phyloP scores from a whole-genome alignment of 1,140 invertebrate genomes.

The Drosophila nannoptera region DNA sequence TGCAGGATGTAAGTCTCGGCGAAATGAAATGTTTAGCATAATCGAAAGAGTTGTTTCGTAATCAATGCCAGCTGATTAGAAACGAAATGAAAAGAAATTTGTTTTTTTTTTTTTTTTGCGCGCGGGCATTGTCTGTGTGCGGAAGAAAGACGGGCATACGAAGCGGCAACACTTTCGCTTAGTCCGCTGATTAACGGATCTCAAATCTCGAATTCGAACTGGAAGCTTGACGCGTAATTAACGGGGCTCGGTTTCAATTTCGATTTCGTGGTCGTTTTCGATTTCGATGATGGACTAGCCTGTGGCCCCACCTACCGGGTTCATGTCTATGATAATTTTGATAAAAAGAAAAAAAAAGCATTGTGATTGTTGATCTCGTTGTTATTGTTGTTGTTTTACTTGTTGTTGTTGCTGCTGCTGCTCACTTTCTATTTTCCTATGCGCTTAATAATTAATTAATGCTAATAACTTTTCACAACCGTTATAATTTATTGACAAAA shows the following conservation, averaged over 20 bases:
- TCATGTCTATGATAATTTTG: slow-evolving; percentile 61
- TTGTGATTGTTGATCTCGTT: background rate
- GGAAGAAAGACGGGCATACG: background rate
- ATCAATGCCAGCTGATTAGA: slow-evolving; percentile 36
- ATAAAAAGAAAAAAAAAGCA: slow-evolving; percentile 18
- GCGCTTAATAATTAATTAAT: slow-evolving; percentile 76
- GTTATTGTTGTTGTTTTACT: slow-evolving; percentile 8
- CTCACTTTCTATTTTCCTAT: slow-evolving; percentile 77
- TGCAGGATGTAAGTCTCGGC: slow-evolving; percentile 52
- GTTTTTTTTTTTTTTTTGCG: slow-evolving; percentile 30
- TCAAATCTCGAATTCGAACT: slow-evolving; percentile 27
- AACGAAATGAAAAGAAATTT: slow-evolving; percentile 34
- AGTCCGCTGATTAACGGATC: slow-evolving; percentile 20
- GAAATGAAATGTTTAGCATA: slow-evolving; percentile 52
- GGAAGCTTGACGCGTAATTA: slow-evolving; percentile 68
- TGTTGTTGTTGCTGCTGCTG: slow-evolving; percentile 3
- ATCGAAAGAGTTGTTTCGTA: slow-evolving; percentile 50
- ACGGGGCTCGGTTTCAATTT: slow-evolving; percentile 47
- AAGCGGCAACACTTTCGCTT: slow-evolving; percentile 60
- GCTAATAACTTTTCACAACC: slow-evolving; percentile 78
- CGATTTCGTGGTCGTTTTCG: slow-evolving; percentile 33
- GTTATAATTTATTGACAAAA: slow-evolving; percentile 75
- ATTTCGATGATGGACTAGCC: slow-evolving; percentile 31
- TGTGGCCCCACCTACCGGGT: background rate
- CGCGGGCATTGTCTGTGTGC: too few species aligned